Base-by-base conservation (phyloP, 1,140 invertebrate genomes). In the Caerostris extrusa region DNA sequence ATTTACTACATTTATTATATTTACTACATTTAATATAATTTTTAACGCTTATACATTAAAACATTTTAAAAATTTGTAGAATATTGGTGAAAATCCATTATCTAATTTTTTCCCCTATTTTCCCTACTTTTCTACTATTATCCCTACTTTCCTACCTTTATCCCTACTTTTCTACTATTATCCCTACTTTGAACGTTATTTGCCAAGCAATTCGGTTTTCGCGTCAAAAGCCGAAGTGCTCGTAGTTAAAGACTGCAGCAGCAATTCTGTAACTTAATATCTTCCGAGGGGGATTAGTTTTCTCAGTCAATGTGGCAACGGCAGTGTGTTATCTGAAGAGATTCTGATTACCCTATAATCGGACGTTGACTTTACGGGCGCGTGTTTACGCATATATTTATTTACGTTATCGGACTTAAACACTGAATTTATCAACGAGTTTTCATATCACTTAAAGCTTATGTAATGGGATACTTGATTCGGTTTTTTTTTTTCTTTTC, bases 371-470 rank as follows among this genome's bases (percentile, higher is more conserved):
- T 67, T 64, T 53, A 60, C 17, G 19, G 19, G 17, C 56, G 17
- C 19, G 57, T 85, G 17, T 57, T 60, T 58, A 34, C 50, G 61
- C 61, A 88, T 88, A 58, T 88, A 88, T 88, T 88, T 88, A 61
- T 88, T 88, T 88, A 88, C 69, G 89, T 90, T 81, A 60, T 71
- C 67, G 56, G n/a, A 14, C 71, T 77, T 77, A 19, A 81, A 69
- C 64, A 64, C 19, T 69, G 3, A 53, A 50, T 34, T 34, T 50
- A 77, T 5, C 71, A 34, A 4, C 34, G 69, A 34, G 50, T 50
- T 50, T 50, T 12, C 34, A 5, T 12, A 50, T 50, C 10, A 12
- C 50, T 77, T n/a, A 2, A 34, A 5, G 8, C 34, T 77, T 77
- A 77, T 77, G 61, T 67, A 50, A 77, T 53, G 34, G 34, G 34